phyloP scores from a whole-genome alignment of 37 sponge, comb jelly and placozoan species.

The Diacarnus erythraeanus region DNA sequence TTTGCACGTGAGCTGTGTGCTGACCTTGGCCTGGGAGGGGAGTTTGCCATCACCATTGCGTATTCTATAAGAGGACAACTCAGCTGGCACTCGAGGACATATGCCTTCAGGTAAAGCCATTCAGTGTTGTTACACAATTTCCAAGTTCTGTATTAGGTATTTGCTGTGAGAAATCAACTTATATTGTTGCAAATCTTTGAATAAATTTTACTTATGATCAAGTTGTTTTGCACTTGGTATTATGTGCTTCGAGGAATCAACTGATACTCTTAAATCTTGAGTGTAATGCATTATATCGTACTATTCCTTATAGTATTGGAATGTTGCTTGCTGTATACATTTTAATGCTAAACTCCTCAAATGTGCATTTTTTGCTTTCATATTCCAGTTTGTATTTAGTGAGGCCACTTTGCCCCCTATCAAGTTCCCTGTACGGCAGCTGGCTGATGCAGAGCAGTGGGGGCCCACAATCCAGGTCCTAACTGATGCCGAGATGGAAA shows the following conservation, averaged over 20 bases:
- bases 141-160: too few relatives aligned
- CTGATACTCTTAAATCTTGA: too few relatives aligned
- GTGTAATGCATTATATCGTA: too few relatives aligned
- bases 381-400: conserved; percentile 28
- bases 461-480: conserved; percentile 89
- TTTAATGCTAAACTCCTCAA: too few relatives aligned
- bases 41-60: conserved; percentile 94
- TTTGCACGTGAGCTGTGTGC: conserved; percentile 92
- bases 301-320: too few relatives aligned
- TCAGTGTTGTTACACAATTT: too few relatives aligned
- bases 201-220: too few relatives aligned
- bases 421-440: conserved; percentile 78
- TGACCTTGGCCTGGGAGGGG: conserved; percentile 97
- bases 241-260: too few relatives aligned
- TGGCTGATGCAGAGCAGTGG: conserved; percentile 89
- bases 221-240: too few relatives aligned
- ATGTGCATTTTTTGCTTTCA: background rate
- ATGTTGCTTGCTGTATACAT: too few relatives aligned
- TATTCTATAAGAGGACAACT: conserved; percentile 98
- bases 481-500: conserved; percentile 98
- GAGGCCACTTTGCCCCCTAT: conserved; percentile 88
- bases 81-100: conserved; percentile 92
- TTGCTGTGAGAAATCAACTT: too few relatives aligned
- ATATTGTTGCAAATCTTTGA: too few relatives aligned
- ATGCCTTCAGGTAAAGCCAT: conserved; percentile 86